Conservation (phyloP, 2,113 vertebrate species). For the Noctilio leporinus region DNA sequence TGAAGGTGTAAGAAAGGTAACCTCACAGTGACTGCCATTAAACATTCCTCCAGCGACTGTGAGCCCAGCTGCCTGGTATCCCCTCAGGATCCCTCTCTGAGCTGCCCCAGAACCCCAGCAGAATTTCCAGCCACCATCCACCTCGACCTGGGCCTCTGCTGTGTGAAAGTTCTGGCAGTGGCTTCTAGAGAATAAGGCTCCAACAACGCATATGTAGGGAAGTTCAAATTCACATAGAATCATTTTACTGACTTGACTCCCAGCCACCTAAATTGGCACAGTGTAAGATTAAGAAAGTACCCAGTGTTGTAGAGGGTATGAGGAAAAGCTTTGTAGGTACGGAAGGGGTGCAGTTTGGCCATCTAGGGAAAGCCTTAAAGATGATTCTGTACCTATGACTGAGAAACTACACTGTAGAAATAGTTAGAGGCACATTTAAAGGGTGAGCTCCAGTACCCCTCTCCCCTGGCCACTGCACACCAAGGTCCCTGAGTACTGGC, state of each 20-base stretch:
- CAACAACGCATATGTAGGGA: neutral
- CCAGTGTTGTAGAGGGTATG: neutral
- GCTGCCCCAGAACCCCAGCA: too few species aligned
- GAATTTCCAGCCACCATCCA: too few species aligned
- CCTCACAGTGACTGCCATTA: neutral
- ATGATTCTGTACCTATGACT: neutral
- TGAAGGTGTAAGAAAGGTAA: neutral
- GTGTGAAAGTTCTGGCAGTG: neutral
- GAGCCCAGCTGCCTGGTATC: neutral
- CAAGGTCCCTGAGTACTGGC: neutral
- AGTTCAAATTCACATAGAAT: neutral
- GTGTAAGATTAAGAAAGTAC: neutral
- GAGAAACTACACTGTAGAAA: neutral
- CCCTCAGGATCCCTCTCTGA: too few species aligned
- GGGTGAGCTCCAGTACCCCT: neutral
- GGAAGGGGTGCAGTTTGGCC: neutral
- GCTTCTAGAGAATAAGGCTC: neutral
- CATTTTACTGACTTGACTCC: neutral
- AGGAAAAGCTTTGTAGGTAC: neutral
- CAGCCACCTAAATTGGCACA: neutral
- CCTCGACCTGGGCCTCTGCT: rapidly evolving
- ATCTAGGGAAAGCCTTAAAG: neutral
- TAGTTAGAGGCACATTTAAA: neutral
- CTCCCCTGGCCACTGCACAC: too few species aligned
- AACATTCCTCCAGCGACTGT: too few species aligned